Evolutionary conservation across 2,113 vertebrate species (phyloP), one percentile per base, ranked within the genome.

Genomic region (Neofelis nebulosa): DNA sequence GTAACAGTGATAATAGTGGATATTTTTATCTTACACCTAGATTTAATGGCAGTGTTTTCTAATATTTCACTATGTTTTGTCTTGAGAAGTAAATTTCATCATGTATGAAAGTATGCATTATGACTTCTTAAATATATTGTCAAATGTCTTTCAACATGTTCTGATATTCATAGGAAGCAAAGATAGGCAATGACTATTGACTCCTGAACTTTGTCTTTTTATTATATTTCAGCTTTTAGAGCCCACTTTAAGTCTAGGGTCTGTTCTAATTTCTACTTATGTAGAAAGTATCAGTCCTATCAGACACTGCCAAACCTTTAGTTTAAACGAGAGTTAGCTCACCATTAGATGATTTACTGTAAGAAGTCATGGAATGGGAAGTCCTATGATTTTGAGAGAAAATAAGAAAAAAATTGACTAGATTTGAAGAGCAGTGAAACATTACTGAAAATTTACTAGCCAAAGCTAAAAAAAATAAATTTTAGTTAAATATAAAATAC

Each of bases 101-200:
- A 33, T 65, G 31, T 65, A 74, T 68, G 5, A 57, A 88, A 79
- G n/a, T 48, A n/a, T 76, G 12, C 55, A 73, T 79, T 95, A 33
- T 95, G 31, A 31, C 85, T 89, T 84, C 63, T 52, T 79, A 83
- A 76, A 41, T 63, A 50, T 69, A 73, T 89, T 74, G 31, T 82
- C 41, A 50, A 69, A 7, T 76, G 1, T 38, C 41, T 73, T 82
- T 82, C 65, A 94, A 41, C 4, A 48, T 45, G 12, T 78, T 52
- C 41, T 81, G 13, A 78, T 84, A 50, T 33, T 80, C 50, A 95
- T 84, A 95, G 69, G n/a, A 96, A 90, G 23, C 95, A 36, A 95
- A 91, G 11, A 50, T 27, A 91, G 52, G 25, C 23, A 5, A 21
- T 83, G 16, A 73, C 57, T 69, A 11, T 76, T 57, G 74, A 76